Conservation (phyloP, 2,888 invertebrate genomes). For the Sialis fuliginosa region DNA sequence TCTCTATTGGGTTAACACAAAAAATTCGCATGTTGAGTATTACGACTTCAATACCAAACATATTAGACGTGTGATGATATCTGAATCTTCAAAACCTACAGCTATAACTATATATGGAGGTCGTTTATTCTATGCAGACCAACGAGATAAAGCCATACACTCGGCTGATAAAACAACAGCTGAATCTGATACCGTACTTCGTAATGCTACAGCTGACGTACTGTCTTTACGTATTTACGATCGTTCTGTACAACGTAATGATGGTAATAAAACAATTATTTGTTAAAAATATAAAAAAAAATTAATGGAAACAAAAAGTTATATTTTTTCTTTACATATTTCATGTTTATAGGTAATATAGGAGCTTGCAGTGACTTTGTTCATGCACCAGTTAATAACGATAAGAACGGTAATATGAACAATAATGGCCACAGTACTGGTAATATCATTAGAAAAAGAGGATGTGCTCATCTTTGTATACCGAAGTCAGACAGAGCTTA, state of each 20-base stretch:
- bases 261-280: too few species aligned
- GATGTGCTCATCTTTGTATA: conserved; percentile 60
- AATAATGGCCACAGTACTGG: conserved; percentile 35
- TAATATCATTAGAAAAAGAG: conserved; percentile 27
- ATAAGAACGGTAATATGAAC: too few species aligned
- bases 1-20: conserved; percentile 54
- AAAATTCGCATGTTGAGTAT: conserved; percentile 39
- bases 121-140: conserved; percentile 49
- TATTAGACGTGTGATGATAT: conserved; percentile 8
- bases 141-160: conserved; percentile 39
- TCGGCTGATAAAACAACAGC: conserved; percentile 40
- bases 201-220: conserved; percentile 21
- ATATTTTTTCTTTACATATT: too few species aligned
- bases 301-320: too few species aligned
- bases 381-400: too few species aligned
- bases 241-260: conserved; percentile 31
- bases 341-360: too few species aligned
- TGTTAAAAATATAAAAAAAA: too few species aligned
- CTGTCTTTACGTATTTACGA: conserved; percentile 41
- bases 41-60: conserved; percentile 17
- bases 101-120: conserved; percentile 49
- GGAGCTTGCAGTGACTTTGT: too few species aligned
- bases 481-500: conserved; percentile 35
- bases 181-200: conserved; percentile 26
- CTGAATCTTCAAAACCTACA: conserved; percentile 27